Evolutionary conservation across 2,113 vertebrate genomes (phyloP).

Genomic region (Emydocephalus ijimae): DNA sequence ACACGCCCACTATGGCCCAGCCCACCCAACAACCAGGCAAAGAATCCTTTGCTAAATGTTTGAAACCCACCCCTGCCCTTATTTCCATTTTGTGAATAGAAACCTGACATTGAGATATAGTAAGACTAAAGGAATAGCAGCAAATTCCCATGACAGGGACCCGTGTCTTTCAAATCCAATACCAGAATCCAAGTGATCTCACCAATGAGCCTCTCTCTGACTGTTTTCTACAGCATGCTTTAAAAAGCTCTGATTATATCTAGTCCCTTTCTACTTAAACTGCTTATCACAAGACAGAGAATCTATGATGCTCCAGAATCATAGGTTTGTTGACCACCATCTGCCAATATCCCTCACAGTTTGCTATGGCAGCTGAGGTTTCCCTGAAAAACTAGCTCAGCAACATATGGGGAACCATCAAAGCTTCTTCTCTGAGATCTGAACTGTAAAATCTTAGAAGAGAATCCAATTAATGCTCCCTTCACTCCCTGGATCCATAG

Average conservation of each 20-base stretch:
- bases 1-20: no score
- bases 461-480: background rate
- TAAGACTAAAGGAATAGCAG: background rate
- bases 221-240: background rate
- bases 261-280: background rate
- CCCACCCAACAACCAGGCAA: no score
- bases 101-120: background rate
- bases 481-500: background rate
- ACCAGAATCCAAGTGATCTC: background rate
- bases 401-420: background rate
- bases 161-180: background rate
- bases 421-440: background rate
- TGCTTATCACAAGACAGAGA: background rate
- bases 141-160: background rate
- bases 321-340: background rate
- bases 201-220: background rate
- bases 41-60: no score
- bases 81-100: no score
- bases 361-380: background rate
- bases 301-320: background rate
- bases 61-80: background rate
- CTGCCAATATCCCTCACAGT: background rate
- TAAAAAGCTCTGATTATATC: background rate
- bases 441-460: background rate
- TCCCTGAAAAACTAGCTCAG: background rate